phyloP scores from a whole-genome alignment of 1,140 invertebrate species.

The Sycophaga agraensis region DNA sequence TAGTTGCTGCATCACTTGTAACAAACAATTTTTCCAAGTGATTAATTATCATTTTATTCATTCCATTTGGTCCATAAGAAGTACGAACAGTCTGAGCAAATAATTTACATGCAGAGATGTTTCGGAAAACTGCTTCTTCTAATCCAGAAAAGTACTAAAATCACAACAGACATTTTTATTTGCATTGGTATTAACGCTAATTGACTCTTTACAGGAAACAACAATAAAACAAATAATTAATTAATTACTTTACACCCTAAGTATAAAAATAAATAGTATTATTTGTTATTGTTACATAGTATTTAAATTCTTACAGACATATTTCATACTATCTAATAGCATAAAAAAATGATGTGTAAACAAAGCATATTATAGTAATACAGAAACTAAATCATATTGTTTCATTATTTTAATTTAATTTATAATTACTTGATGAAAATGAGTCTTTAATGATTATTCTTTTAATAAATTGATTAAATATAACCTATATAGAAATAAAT shows the following conservation, averaged over 20 bases:
- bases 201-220: not conserved
- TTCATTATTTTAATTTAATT: no score
- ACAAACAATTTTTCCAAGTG: slow-evolving; percentile 98
- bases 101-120: slow-evolving; percentile 95
- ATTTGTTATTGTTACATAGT: no score
- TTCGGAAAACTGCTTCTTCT: slow-evolving; percentile 95
- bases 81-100: slow-evolving; percentile 90
- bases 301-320: no score
- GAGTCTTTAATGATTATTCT: no score
- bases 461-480: not conserved
- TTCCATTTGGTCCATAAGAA: slow-evolving; percentile 96
- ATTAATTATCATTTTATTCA: slow-evolving; percentile 99
- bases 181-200: no score
- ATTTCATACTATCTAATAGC: no score
- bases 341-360: no score
- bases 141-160: slow-evolving; percentile 91
- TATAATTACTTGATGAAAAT: no score
- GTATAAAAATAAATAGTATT: no score
- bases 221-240: slow-evolving; percentile 17
- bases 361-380: no score
- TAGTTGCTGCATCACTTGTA: slow-evolving; percentile 98
- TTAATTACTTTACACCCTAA: not conserved
- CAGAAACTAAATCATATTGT: no score
- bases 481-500: not conserved
- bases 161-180: no score